Percentiles rank a stretch among this genome's conserved stretches.
Evolutionary conservation across 1,140 invertebrate genomes (phyloP).

Genomic region (Chelonus insularis): DNA sequence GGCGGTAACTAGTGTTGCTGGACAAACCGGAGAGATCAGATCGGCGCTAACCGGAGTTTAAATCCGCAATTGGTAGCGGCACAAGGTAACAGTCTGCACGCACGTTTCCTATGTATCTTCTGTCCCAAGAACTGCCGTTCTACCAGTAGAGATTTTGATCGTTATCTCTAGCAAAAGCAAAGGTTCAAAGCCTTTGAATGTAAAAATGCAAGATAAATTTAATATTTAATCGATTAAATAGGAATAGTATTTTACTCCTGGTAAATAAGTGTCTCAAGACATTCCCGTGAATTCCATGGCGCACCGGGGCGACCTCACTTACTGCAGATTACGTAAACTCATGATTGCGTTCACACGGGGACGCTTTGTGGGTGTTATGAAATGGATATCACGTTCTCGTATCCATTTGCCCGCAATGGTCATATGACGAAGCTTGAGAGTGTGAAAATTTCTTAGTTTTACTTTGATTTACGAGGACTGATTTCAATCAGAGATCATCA

Average conservation of each 20-base stretch:
- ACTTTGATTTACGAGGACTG: neutral
- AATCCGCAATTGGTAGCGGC: constrained; percentile 31
- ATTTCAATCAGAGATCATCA: neutral
- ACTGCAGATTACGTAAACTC: constrained; percentile 30
- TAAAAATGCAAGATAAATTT: too few relatives aligned
- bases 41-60: constrained; percentile 28
- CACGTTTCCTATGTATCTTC: constrained; percentile 21
- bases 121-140: constrained; percentile 3
- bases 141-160: constrained; percentile 19
- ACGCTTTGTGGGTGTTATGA: constrained; percentile 58
- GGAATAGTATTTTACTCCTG: too few relatives aligned
- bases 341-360: constrained; percentile 54
- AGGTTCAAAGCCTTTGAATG: too few relatives aligned
- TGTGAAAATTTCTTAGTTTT: constrained; percentile 24
- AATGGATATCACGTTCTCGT: constrained; percentile 58
- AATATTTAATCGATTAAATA: too few relatives aligned
- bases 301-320: constrained; percentile 27
- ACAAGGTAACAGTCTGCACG: constrained; percentile 15
- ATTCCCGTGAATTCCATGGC: constrained; percentile 30
- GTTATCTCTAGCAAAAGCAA: constrained; percentile 15
- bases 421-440: constrained; percentile 22
- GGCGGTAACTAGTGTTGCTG: constrained; percentile 21
- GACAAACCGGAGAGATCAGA: constrained; percentile 30
- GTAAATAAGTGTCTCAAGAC: neutral
- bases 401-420: constrained; percentile 27